These are phyloP conservation scores for Hirtodrosophila confusa DNA, from an alignment of 2,888 invertebrate genomes.

Conservation along the genomic window DNA sequence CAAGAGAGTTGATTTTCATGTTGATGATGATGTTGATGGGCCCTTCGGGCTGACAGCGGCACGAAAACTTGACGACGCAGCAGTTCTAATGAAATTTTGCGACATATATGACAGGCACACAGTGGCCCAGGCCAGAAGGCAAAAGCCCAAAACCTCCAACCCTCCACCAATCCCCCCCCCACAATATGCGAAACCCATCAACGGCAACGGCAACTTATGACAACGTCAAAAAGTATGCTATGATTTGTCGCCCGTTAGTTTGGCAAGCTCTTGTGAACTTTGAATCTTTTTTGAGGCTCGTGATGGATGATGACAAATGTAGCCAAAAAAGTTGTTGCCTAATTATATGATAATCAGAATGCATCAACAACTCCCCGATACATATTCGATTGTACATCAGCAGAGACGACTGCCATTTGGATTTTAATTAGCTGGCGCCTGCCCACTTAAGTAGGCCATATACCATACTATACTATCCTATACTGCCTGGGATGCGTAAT, in stretches of 20 bases:
- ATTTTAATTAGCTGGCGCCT: conserved; percentile 66
- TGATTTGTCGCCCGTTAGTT: conserved; percentile 62
- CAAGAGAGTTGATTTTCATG: conserved; percentile 65
- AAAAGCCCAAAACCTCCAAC: neutral
- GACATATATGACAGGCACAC: conserved; percentile 67
- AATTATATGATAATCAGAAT: conserved; percentile 73
- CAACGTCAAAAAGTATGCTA: conserved; percentile 67
- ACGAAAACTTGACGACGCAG: conserved; percentile 77
- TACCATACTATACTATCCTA: conserved; percentile 1
- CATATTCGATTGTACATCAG: neutral
- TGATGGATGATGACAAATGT: conserved; percentile 73
- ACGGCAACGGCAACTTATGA: conserved; percentile 56
- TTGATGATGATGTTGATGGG: conserved; percentile 40
- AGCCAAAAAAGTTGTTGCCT: conserved; percentile 43
- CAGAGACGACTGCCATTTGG: conserved; percentile 47
- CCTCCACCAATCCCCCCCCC: neutral
- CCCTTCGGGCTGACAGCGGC: conserved; percentile 72
- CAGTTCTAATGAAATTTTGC: conserved; percentile 75
- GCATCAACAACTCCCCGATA: conserved; percentile 46
- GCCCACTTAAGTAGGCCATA: conserved; percentile 45
- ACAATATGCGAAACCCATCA: conserved; percentile 28
- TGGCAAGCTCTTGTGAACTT: conserved; percentile 22
- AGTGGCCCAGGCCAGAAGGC: too few relatives aligned
- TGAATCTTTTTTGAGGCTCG: conserved; percentile 14
- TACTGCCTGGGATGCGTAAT: conserved; percentile 44